phyloP scores from a whole-genome alignment of 2,797 vertebrate genomes.

The Nothura maculosa region DNA sequence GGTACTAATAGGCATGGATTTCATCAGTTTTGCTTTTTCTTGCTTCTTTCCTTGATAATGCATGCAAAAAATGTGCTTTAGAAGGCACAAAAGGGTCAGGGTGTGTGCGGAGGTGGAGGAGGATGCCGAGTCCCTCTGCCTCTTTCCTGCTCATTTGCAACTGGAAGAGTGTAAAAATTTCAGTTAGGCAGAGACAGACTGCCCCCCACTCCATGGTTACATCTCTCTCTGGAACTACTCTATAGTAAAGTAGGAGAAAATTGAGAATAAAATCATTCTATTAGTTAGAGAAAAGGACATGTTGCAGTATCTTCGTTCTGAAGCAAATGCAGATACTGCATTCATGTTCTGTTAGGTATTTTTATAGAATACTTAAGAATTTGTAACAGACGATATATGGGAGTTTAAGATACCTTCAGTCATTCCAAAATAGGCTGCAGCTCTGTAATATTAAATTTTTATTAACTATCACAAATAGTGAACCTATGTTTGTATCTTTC shows the following conservation, averaged over 20 bases:
- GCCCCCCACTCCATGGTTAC: not conserved
- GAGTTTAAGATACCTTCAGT: not conserved
- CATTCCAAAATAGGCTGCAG: slow-evolving; percentile 42
- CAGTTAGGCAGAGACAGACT: not conserved
- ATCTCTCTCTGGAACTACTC: not conserved
- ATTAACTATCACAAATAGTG: slow-evolving; percentile 7
- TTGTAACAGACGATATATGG: not conserved
- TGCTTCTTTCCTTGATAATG: not conserved
- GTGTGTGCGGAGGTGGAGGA: rapidly evolving
- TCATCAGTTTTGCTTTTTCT: not conserved
- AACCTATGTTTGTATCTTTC: slow-evolving; percentile 33
- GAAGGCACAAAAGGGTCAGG: not conserved
- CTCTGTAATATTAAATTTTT: not conserved
- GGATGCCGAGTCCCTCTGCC: rapidly evolving
- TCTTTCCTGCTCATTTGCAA: not conserved
- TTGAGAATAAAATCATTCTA: not conserved
- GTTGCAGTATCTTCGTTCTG: not conserved
- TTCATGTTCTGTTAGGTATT: not conserved
- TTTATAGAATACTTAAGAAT: slow-evolving; percentile 3
- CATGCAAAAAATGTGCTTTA: not conserved
- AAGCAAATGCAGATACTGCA: not conserved
- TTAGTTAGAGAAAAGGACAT: not conserved
- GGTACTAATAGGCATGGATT: not conserved
- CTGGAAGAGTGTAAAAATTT: not conserved
- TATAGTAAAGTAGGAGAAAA: not conserved